A percentile compares a stretch with the other conserved stretches of the same genome.
Conservation (phyloP, 2,797 vertebrate species). For the Parauchenoglanis ngamensis region DNA sequence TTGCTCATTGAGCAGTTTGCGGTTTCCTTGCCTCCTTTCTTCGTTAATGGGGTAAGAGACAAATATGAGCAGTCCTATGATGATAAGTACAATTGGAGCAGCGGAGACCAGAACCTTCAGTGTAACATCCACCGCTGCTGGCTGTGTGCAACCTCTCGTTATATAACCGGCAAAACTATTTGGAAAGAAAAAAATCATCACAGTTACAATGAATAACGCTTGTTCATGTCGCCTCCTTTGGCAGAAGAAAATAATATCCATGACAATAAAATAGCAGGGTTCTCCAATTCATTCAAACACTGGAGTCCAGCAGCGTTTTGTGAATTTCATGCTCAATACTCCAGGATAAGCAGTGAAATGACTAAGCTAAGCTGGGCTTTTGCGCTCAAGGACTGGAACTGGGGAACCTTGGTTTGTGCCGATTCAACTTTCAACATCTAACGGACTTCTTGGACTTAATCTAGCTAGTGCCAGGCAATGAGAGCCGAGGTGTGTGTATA, state of each 20-base stretch:
- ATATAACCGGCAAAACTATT: slow-evolving; percentile 91
- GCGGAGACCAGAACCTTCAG: slow-evolving; percentile 89
- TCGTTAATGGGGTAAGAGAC: slow-evolving; percentile 90
- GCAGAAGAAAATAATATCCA: background rate
- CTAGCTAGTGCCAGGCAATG: background rate
- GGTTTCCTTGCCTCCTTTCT: slow-evolving; percentile 83
- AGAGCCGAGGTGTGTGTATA: background rate
- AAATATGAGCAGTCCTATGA: slow-evolving; percentile 86
- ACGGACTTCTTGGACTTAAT: background rate
- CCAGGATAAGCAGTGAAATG: background rate
- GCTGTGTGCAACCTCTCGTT: slow-evolving; percentile 86
- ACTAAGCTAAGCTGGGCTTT: background rate
- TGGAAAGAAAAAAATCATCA: background rate
- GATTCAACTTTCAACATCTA: background rate
- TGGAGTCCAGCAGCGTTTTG: background rate
- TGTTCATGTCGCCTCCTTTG: background rate
- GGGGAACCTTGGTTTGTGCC: background rate
- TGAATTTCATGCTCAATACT: background rate
- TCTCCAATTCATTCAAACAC: background rate
- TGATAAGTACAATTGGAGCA: slow-evolving; percentile 83
- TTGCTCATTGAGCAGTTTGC: slow-evolving; percentile 85
- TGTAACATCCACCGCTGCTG: slow-evolving; percentile 80
- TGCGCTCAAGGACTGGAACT: background rate
- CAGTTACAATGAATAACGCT: background rate
- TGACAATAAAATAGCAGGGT: background rate